Percentiles rank a stretch among this genome's conserved stretches.
Evolutionary conservation across 1,140 invertebrate species (phyloP).

Genomic region (Penaeus indicus): DNA sequence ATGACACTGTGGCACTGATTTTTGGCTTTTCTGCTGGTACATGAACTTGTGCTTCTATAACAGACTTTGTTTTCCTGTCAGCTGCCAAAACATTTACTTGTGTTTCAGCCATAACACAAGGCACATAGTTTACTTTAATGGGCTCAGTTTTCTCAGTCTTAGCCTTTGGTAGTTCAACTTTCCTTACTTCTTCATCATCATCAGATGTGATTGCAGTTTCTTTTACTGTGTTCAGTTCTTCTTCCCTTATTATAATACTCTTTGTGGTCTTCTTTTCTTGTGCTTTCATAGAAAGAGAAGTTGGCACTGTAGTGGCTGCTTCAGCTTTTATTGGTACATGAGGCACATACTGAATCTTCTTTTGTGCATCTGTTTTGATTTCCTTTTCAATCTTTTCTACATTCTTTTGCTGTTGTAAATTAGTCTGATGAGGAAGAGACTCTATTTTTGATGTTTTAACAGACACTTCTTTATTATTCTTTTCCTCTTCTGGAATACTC

Average conservation of each 20-base stretch:
- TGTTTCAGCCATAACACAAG: neutral
- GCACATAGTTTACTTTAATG: slow-evolving; percentile 10
- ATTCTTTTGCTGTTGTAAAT: neutral
- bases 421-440: too few relatives aligned
- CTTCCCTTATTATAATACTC: neutral
- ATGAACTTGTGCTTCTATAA: slow-evolving; percentile 22
- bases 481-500: neutral
- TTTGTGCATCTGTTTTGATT: neutral
- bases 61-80: slow-evolving; percentile 1
- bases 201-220: neutral
- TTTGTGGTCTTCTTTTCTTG: neutral
- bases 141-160: neutral
- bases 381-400: neutral
- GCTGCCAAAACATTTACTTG: neutral
- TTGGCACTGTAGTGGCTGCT: neutral
- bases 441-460: too few relatives aligned
- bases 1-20: neutral
- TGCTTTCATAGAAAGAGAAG: neutral
- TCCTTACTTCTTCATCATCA: neutral
- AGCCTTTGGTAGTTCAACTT: neutral
- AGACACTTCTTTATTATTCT: neutral
- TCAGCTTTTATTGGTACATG: neutral
- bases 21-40: neutral
- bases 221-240: neutral
- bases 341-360: slow-evolving; percentile 41